Base-by-base conservation (phyloP, 2,888 invertebrate genomes). In the Pycnomerus fuliginosus region DNA sequence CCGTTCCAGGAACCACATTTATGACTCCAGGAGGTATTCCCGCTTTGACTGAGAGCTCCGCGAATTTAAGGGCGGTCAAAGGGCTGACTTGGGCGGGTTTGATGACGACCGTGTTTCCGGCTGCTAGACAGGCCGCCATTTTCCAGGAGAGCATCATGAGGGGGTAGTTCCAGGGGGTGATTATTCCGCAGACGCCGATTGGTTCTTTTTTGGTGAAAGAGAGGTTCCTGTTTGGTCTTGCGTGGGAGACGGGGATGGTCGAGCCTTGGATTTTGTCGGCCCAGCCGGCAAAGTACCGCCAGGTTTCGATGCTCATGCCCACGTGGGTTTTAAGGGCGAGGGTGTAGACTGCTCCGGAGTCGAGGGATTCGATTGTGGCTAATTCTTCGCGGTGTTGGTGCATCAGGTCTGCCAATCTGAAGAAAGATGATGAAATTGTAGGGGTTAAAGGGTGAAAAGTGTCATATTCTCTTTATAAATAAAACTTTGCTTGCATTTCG, bases 91-190 rank as follows among this genome's bases (percentile, higher is more conserved):
- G 87, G 0, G 97, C 96, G 0, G 97, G 97, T 71, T 97, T 97
- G 71, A 96, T 90, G 0, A 97, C 85, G 0, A 96, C 94, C 0
- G 96, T 95, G 68, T 97, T 97, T 20, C 97, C 97, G 4, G 96
- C 95, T 0, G 96, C 95, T 30, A 97, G 76, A 65, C 96, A 97
- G 2, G 97, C 93, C 0, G 96, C 95, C 93, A 96, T 94, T 72
- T 97, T 97, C 96, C 96, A 97, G 0, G 94, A 91, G 7, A 97
- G 73, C 97, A 97, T 98, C 97, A 98, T 97, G 5, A 98, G 75
- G 0, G 97, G 97, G 70, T 97, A 98, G 71, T 97, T 97, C 97
- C 97, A 98, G 0, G 97, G 96, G 0, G 95, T 95, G 10, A 97
- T 83, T 10, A 97, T 74, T 0, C 87, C 96, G 62, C 92, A 93